Evolutionary conservation across 2,797 vertebrate species (phyloP).

Genomic region (Rhinogobio ventralis): DNA sequence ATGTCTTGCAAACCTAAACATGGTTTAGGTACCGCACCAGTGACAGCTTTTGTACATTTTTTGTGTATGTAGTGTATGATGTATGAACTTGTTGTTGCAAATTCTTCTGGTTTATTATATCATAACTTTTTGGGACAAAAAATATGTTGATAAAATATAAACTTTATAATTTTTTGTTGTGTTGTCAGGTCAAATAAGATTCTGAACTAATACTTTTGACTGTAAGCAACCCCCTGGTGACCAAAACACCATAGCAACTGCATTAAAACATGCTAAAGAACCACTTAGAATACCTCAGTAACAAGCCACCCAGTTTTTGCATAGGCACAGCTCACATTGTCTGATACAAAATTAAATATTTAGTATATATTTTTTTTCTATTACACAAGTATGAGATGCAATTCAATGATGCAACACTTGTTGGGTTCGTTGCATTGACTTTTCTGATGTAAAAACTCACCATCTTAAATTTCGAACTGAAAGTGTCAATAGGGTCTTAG

Average conservation of each 20-base stretch:
- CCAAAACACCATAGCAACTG: not conserved
- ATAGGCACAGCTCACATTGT: not conserved
- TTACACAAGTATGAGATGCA: not conserved
- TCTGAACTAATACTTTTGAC: not conserved
- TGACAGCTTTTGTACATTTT: too few relatives aligned
- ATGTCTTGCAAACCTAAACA: too few relatives aligned
- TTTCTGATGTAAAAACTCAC: slow-evolving; percentile 1
- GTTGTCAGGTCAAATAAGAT: not conserved
- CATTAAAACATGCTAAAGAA: not conserved
- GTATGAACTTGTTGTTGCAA: too few relatives aligned
- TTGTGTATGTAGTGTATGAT: too few relatives aligned
- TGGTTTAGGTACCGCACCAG: too few relatives aligned
- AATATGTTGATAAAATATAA: too few relatives aligned
- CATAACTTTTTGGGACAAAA: too few relatives aligned
- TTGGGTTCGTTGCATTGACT: not conserved
- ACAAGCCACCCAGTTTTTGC: not conserved
- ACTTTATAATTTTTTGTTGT: not conserved
- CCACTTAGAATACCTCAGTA: not conserved
- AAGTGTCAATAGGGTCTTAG: not conserved
- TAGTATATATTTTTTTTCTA: not conserved
- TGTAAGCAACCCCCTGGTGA: not conserved
- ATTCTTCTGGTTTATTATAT: too few relatives aligned
- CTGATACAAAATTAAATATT: not conserved
- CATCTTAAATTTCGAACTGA: not conserved
- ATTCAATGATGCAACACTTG: not conserved